Base-by-base conservation (phyloP, 2,888 invertebrate genomes). In the Dasypolia templi region DNA sequence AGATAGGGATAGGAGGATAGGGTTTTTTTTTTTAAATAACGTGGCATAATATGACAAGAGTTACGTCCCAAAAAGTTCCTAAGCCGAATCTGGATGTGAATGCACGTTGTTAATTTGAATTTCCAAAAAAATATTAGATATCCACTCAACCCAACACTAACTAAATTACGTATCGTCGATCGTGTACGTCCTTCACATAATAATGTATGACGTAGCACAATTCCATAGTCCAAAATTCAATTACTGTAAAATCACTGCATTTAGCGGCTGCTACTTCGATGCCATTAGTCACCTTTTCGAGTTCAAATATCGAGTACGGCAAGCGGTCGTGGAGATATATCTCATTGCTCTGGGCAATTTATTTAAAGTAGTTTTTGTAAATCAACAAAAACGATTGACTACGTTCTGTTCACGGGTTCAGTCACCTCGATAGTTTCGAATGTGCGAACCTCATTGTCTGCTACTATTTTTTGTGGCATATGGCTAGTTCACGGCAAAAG, bases 391-490 rank as follows among this genome's bases (percentile, higher is more conserved):
- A 95, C 93, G 90, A 92, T 93, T 86, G 92, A 90, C 93, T 92
- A 92, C 90, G 91, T 89, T 92, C 90, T 90, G 89, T 92, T 89
- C 79, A 86, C 83, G 86, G 91, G 95, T 94, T 95, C 95, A 95
- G 79, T 93, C 92, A 95, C 95, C 95, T 93, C 93, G 86, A 92
- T 91, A 91, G 92, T 93, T 93, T 92, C 91, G 92, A 94, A 95
- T 95, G 94, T 95, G 95, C 94, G 93, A 94, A 94, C 91, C 93
- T 94, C 95, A 94, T 95, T 94, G 95, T 94, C 93, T 94, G 92
- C 87, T 90, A 87, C 87, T 88, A 91, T 94, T 95, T 95, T 95
- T 95, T 95, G 93, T 93, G 91, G 91, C 92, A 92, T 94, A 94
- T 94, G 93, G 92, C 91, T 91, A 91, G 92, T 92, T 92, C 90